Evolutionary conservation across 2,113 vertebrate genomes (phyloP).

Genomic region (Oenanthe oenanthe): DNA sequence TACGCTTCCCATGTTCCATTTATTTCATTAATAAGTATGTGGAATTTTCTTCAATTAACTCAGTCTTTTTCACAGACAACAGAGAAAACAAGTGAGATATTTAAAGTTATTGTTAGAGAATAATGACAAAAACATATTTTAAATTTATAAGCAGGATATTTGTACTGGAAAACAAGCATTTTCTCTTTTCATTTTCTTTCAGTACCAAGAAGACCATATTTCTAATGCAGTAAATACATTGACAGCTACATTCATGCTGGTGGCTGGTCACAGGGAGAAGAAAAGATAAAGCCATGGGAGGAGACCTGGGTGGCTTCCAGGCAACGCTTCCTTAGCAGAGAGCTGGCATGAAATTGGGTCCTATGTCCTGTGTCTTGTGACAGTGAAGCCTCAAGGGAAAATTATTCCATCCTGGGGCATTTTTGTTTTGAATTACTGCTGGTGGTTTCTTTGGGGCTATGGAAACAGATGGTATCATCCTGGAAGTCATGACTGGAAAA

Average conservation of each 20-base stretch:
- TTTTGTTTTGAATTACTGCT: background rate
- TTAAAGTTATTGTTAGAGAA: background rate
- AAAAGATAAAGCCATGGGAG: background rate
- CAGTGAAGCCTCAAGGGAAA: background rate
- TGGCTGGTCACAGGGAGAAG: background rate
- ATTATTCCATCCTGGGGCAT: background rate
- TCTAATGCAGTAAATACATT: background rate
- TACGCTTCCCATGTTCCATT: background rate
- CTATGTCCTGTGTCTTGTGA: accelerated
- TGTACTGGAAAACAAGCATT: background rate
- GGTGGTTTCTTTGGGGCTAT: background rate
- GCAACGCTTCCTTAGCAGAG: background rate
- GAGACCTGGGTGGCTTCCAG: background rate
- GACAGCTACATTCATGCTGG: background rate
- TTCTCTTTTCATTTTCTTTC: background rate
- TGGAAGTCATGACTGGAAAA: background rate
- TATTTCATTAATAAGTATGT: background rate
- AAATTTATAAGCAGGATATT: background rate
- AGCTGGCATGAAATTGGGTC: background rate
- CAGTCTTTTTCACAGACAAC: background rate
- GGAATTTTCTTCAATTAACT: background rate
- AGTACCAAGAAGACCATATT: background rate
- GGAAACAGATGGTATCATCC: background rate
- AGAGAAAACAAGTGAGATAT: background rate
- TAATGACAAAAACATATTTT: background rate